A percentile compares a stretch with the other conserved stretches of the same genome.
Evolutionary conservation across 1,140 invertebrate genomes (phyloP).

Genomic region (Psilanteris sp.): DNA sequence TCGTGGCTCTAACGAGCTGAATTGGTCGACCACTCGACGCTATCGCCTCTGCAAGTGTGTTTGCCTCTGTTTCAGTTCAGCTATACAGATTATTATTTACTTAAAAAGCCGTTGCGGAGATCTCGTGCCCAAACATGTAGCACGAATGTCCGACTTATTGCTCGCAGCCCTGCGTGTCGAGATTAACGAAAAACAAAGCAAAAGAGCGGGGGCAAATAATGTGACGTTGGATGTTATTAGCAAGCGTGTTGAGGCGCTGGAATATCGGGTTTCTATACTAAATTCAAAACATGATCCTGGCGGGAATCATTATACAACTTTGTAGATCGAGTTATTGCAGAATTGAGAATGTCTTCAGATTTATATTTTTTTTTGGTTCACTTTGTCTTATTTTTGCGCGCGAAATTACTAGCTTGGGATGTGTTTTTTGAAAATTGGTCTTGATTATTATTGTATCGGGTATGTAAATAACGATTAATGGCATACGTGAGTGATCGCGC

Average conservation of each 20-base stretch:
- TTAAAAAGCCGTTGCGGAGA: constrained; percentile 55
- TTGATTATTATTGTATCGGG: constrained; percentile 1
- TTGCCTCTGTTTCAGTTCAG: constrained; percentile 59
- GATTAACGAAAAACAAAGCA: constrained; percentile 51
- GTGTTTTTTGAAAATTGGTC: background rate
- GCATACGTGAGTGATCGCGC: too few species aligned
- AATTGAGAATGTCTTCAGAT: constrained; percentile 6
- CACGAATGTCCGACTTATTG: constrained; percentile 56
- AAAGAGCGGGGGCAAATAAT: constrained; percentile 37
- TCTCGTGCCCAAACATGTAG: constrained; percentile 43
- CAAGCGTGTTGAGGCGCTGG: constrained; percentile 25
- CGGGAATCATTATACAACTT: constrained; percentile 37
- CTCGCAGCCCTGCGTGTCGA: constrained; percentile 55
- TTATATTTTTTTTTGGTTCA: constrained; percentile 4
- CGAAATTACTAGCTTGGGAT: constrained; percentile 8
- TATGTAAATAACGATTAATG: constrained; percentile 34
- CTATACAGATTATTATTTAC: constrained; percentile 66
- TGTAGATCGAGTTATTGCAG: constrained; percentile 23
- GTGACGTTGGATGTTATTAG: constrained; percentile 55
- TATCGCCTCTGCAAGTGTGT: constrained; percentile 56
- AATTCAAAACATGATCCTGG: constrained; percentile 36
- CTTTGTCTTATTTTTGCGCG: too few species aligned
- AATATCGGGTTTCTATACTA: constrained; percentile 27
- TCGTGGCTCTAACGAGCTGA: constrained; percentile 74
- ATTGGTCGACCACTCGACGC: constrained; percentile 63